Evolutionary conservation across 2,113 vertebrate genomes (phyloP), one percentile per base, ranked within the genome.

Genomic region (Pterocles burchelli): DNA sequence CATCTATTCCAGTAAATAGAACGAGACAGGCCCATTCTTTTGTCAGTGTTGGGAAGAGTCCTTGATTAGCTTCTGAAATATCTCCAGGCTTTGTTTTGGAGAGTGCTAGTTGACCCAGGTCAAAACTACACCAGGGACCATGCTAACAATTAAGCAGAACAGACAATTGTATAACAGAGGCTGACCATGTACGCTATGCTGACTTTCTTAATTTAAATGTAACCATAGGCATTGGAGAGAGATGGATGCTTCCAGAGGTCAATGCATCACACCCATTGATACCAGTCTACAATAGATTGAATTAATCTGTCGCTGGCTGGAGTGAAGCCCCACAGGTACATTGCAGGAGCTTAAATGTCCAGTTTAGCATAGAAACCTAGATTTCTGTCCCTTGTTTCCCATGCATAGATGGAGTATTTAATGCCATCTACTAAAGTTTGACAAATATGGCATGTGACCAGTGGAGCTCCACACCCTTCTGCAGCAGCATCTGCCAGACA

Each of bases 71-170:
- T 84, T 43, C 84, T 81, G 48, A 84, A 89, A 77, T 75, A 85
- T 3, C 31, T 59, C 7, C 48, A 87, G 84, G 71, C 80, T 93
- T 96, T 91, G 38, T 89, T 96, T 87, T 94, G 59, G 71, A 83
- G 58, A 73, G 18, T 57, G 7, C 14, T 83, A 15, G 16, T 13
- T 89, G 81, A 93, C 73, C 17, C 31, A 63, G 55, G 36, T 80
- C 77, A 89, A 91, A 71, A 70, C 48, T 67, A 38, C n/a, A 87
- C 15, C 51, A 81, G 38, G 14, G 48, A 54, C 28, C 24, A 34
- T 7, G 22, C 7, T 84, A 71, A 67, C 38, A 81, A 11, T 52
- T 49, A 62, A 62, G 9, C 20, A 51, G 48, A 29, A 25, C 0
- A 8, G 25, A 54, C 17, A 94, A 22, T 2, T 58, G 6, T 22